phyloP scores from a whole-genome alignment of 2,888 invertebrate genomes.

The Brassicogethes aeneus region DNA sequence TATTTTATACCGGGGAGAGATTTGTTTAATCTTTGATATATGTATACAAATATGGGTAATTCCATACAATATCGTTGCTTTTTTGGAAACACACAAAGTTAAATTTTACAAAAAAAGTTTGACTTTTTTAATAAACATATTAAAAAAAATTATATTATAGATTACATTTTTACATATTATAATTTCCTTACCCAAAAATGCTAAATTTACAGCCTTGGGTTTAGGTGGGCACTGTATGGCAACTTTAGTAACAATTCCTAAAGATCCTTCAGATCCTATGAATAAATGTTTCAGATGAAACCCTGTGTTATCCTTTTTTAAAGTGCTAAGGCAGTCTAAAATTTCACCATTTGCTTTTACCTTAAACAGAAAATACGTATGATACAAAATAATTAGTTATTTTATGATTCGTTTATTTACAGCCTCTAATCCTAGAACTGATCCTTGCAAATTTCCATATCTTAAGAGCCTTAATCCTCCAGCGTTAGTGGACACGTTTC shows the following conservation, averaged over 20 bases:
- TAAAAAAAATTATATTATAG: too few relatives aligned
- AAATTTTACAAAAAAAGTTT: too few relatives aligned
- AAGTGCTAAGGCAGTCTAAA: slow-evolving; percentile 71
- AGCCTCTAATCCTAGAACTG: slow-evolving; percentile 83
- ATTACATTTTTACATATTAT: too few relatives aligned
- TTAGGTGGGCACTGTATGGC: slow-evolving; percentile 82
- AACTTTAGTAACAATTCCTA: slow-evolving; percentile 89
- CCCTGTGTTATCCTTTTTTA: slow-evolving; percentile 97
- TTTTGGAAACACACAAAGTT: too few relatives aligned
- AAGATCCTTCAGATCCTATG: slow-evolving; percentile 94
- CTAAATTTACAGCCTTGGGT: slow-evolving; percentile 75
- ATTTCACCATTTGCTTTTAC: slow-evolving; percentile 80
- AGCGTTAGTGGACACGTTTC: slow-evolving; percentile 94
- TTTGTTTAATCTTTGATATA: too few relatives aligned
- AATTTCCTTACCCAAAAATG: slow-evolving; percentile 81
- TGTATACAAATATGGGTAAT: too few relatives aligned
- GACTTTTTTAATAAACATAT: too few relatives aligned
- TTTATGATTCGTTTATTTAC: slow-evolving; percentile 42
- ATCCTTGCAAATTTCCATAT: slow-evolving; percentile 92
- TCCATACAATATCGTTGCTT: too few relatives aligned
- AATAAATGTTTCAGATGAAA: slow-evolving; percentile 95
- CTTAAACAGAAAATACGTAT: slow-evolving; percentile 41
- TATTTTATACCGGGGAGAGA: too few relatives aligned
- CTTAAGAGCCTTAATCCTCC: slow-evolving; percentile 89
- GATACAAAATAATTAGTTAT: neutral